Conservation (phyloP, 2,113 vertebrate genomes). For the Lampris megalopsis region DNA sequence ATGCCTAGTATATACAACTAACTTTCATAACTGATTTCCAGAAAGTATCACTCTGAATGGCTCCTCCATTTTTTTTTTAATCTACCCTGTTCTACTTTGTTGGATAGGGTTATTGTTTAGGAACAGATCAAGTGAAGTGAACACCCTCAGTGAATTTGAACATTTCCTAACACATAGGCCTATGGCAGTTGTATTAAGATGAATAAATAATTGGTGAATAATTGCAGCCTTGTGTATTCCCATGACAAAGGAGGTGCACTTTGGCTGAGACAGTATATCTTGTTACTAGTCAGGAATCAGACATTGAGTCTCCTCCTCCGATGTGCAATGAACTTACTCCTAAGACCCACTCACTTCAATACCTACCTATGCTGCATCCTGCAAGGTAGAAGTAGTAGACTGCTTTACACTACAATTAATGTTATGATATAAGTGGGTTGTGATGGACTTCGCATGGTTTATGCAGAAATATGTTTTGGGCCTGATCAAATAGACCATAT, state of each 20-base stretch:
- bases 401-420: constrained; percentile 18
- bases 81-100: constrained; percentile 4
- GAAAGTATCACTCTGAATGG: constrained; percentile 9
- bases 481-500: constrained; percentile 77
- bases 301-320: constrained; percentile 63
- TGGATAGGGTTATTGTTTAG: constrained; percentile 37
- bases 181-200: constrained; percentile 64
- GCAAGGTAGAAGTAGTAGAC: neutral
- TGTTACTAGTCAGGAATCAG: constrained; percentile 39
- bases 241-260: constrained; percentile 71
- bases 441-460: constrained; percentile 63
- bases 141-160: constrained; percentile 49
- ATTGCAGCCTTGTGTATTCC: constrained; percentile 55
- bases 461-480: constrained; percentile 68
- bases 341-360: constrained; percentile 43
- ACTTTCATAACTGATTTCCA: neutral
- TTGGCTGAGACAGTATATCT: constrained; percentile 62
- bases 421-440: constrained; percentile 20
- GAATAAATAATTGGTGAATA: constrained; percentile 68
- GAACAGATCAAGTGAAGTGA: constrained; percentile 45
- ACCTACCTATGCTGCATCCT: constrained; percentile 32
- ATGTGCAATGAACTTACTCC: constrained; percentile 45
- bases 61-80: neutral
- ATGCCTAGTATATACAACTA: neutral
- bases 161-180: constrained; percentile 63